Evolutionary conservation across 2,113 vertebrate genomes (phyloP).

Genomic region (Morone chrysops): DNA sequence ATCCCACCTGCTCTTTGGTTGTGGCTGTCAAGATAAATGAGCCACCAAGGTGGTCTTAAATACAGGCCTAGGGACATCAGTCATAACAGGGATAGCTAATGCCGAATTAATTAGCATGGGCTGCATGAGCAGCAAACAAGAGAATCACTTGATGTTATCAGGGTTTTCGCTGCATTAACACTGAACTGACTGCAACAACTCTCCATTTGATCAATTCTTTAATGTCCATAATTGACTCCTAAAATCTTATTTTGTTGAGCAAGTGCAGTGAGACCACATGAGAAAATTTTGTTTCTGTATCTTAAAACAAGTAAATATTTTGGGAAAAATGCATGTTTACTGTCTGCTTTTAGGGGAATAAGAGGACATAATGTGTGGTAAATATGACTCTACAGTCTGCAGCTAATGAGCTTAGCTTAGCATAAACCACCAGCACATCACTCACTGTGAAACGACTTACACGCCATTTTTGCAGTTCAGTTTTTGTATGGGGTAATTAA

Average conservation of each 20-base stretch:
- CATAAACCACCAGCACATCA: too few relatives aligned
- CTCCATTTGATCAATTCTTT: background rate
- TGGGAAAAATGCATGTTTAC: background rate
- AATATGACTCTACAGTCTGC: too few relatives aligned
- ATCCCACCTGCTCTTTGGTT: slow-evolving; percentile 28
- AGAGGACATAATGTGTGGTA: too few relatives aligned
- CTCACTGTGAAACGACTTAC: too few relatives aligned
- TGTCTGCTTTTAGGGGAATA: too few relatives aligned
- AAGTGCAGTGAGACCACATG: background rate
- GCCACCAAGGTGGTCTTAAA: slow-evolving; percentile 36
- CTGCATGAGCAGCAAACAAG: slow-evolving; percentile 44
- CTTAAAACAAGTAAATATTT: background rate
- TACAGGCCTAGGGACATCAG: slow-evolving; percentile 45
- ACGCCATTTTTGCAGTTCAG: too few relatives aligned
- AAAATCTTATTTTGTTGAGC: background rate
- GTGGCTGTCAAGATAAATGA: slow-evolving; percentile 61
- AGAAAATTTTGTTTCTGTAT: background rate
- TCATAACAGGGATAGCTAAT: slow-evolving; percentile 31
- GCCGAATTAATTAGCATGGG: slow-evolving; percentile 56
- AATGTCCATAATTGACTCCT: background rate
- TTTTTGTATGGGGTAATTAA: too few relatives aligned
- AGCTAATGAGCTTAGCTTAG: background rate
- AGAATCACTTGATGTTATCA: slow-evolving; percentile 45
- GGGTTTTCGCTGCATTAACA: slow-evolving; percentile 17
- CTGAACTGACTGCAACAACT: background rate